These are phyloP conservation scores for Pseudomyrmex dendroicus DNA, from an alignment of 1,140 invertebrate species.

Conservation along the genomic window DNA sequence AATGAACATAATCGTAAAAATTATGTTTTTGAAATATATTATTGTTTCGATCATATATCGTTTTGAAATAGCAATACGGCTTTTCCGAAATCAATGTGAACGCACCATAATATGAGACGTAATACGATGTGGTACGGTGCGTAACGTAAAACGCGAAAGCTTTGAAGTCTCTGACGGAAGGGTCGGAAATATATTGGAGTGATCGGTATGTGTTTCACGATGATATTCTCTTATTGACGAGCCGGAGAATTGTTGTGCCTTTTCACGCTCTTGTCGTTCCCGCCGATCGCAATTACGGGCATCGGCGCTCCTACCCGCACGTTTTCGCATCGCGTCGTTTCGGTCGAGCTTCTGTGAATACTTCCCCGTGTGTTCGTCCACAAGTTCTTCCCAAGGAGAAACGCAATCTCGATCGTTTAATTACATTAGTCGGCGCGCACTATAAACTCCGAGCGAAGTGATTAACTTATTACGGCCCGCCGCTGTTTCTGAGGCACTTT, in stretches of 20 bases:
- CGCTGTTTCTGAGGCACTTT: constrained; percentile 71
- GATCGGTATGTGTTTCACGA: constrained; percentile 66
- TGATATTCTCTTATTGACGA: constrained; percentile 60
- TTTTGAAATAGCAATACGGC: not conserved
- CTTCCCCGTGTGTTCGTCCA: constrained; percentile 8
- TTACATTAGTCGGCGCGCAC: constrained; percentile 66
- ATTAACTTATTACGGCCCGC: constrained; percentile 71
- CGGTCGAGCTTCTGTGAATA: not conserved
- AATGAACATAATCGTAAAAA: not conserved
- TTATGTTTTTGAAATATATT: not conserved
- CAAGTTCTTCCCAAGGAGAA: constrained; percentile 1
- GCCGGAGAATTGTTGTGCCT: constrained; percentile 47
- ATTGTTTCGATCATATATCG: not conserved
- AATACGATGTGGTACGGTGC: constrained; percentile 66
- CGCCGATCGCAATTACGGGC: constrained; percentile 30
- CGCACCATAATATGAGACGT: constrained; percentile 63
- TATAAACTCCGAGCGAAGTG: constrained; percentile 62
- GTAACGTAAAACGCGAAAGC: constrained; percentile 69
- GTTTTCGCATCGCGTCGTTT: constrained; percentile 5
- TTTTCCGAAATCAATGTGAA: constrained; percentile 47
- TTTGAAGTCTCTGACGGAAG: constrained; percentile 66
- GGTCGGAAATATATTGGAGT: constrained; percentile 68
- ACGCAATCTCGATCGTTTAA: constrained; percentile 60
- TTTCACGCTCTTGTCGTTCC: constrained; percentile 47
- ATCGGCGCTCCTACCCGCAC: not conserved